These are phyloP conservation scores for Hemiscyllium ocellatum DNA, from an alignment of 2,113 vertebrate species.

Conservation along the genomic window DNA sequence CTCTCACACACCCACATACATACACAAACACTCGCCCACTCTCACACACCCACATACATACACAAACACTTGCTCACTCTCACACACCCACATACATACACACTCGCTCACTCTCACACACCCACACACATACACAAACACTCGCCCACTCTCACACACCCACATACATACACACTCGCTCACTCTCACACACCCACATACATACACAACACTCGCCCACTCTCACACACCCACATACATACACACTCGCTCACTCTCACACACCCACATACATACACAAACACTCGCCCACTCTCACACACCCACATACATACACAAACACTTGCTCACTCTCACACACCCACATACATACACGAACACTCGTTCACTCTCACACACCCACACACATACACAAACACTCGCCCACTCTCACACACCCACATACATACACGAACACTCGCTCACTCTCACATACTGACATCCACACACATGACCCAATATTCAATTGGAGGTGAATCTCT, in stretches of 20 bases:
- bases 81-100: not conserved
- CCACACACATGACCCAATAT: not conserved
- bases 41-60: not conserved
- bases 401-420: too few species aligned
- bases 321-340: not conserved
- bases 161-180: too few species aligned
- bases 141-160: too few species aligned
- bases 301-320: not conserved
- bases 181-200: not conserved
- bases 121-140: too few species aligned
- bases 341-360: not conserved
- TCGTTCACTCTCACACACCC: too few species aligned
- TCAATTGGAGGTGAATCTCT: not conserved
- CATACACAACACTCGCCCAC: too few species aligned
- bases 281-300: too few species aligned
- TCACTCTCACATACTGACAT: not conserved
- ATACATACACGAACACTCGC: too few species aligned
- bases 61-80: not conserved
- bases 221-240: too few species aligned
- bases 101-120: too few species aligned
- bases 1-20: not conserved
- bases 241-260: too few species aligned
- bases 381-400: too few species aligned
- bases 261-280: not conserved
- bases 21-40: not conserved